Conservation (phyloP, 2,797 vertebrate genomes). For the Alectoris magna region DNA sequence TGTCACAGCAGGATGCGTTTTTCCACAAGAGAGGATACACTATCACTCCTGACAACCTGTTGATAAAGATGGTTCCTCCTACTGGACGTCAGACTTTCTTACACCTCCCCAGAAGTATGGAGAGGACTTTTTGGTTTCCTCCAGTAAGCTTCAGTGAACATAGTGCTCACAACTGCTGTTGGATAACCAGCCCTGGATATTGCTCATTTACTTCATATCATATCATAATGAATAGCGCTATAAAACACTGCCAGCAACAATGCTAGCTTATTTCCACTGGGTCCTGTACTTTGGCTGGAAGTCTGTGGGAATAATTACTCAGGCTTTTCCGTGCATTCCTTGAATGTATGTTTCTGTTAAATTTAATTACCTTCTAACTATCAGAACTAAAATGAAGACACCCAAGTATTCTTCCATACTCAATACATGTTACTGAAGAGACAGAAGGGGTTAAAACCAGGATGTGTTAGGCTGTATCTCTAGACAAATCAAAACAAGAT, state of each 20-base stretch:
- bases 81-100: background rate
- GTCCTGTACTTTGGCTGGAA: background rate
- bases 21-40: background rate
- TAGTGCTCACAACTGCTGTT: background rate
- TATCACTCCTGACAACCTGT: background rate
- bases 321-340: background rate
- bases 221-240: background rate
- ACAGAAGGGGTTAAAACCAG: background rate
- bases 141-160: fast-evolving
- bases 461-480: background rate
- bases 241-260: background rate
- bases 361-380: background rate
- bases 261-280: background rate
- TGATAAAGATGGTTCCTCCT: background rate
- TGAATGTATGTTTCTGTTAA: fast-evolving
- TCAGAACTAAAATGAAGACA: background rate
- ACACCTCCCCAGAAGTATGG: background rate
- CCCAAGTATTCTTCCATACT: fast-evolving
- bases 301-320: background rate
- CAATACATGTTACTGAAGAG: background rate
- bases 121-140: background rate
- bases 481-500: background rate
- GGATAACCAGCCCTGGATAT: background rate
- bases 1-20: fast-evolving
- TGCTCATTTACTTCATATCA: background rate